phyloP scores from a whole-genome alignment of 1,140 invertebrate species.

The Rhyacophila brunnea region DNA sequence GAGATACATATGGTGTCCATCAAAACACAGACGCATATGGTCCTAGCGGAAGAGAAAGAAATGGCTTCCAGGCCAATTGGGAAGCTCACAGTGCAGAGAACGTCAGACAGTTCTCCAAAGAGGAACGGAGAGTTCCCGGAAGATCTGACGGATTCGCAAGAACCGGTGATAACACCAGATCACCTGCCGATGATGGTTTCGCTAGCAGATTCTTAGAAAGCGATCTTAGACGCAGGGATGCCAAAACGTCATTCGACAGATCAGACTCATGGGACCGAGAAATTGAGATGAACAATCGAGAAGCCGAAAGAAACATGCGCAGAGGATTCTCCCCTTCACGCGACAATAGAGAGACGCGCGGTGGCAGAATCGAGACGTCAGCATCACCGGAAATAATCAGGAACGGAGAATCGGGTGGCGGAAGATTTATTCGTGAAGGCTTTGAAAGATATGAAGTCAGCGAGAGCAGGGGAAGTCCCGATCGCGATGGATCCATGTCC shows the following conservation, averaged over 20 bases:
- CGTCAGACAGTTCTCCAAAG: conserved; percentile 28
- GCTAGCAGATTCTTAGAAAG: conserved; percentile 35
- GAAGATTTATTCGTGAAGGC: conserved; percentile 38
- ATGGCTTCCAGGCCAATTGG: conserved; percentile 65
- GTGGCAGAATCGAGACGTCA: conserved; percentile 19
- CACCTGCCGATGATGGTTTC: conserved; percentile 30
- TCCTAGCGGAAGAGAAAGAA: conserved; percentile 53
- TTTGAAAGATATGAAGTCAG: conserved; percentile 50
- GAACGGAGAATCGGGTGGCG: conserved; percentile 40
- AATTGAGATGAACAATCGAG: conserved; percentile 29
- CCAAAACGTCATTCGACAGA: conserved; percentile 31
- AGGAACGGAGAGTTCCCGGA: conserved; percentile 26
- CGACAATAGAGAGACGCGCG: conserved; percentile 20
- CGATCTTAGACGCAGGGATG: conserved; percentile 27
- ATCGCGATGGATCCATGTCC: conserved; percentile 31
- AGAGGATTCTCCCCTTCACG: conserved; percentile 26
- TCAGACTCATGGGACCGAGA: conserved; percentile 35
- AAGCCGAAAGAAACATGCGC: conserved; percentile 19
- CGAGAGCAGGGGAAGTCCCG: conserved; percentile 27
- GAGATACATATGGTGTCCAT: conserved; percentile 66
- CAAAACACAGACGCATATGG: conserved; percentile 56
- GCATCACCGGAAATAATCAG: conserved; percentile 27
- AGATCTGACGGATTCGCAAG: conserved; percentile 21
- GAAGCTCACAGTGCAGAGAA: conserved; percentile 50
- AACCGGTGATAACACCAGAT: conserved; percentile 18